Evolutionary conservation across 2,888 invertebrate genomes (phyloP).

Genomic region (Drosophila cracens): DNA sequence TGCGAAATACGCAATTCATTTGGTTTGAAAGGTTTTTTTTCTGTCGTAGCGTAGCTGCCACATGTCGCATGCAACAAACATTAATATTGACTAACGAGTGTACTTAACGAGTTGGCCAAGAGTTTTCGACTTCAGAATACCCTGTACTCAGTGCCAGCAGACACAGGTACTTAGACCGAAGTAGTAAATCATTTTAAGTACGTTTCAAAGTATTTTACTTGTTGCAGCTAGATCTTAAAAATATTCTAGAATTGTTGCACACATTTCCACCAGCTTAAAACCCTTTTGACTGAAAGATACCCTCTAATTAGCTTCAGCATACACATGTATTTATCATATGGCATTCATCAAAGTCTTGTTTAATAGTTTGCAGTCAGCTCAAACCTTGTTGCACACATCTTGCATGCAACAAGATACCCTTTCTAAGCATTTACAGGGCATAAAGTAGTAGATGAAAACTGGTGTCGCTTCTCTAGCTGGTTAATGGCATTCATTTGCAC

Average conservation of each 20-base stretch:
- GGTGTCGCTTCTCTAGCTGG: conserved; percentile 18
- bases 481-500: conserved; percentile 68
- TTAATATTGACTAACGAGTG: conserved; percentile 56
- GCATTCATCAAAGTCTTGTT: neutral
- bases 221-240: neutral
- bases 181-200: rapidly evolving
- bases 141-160: neutral
- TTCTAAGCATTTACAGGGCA: neutral
- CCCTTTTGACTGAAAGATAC: neutral
- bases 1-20: conserved; percentile 49
- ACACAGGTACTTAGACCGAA: neutral
- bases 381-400: neutral
- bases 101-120: neutral
- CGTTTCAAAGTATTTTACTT: neutral
- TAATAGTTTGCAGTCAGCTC: neutral
- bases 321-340: neutral
- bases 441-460: conserved; percentile 65
- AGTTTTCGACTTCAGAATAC: neutral
- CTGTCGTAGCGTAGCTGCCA: conserved; percentile 43
- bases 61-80: conserved; percentile 73
- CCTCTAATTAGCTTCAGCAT: neutral
- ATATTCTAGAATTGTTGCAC: rapidly evolving
- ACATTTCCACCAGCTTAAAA: neutral
- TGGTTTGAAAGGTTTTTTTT: conserved; percentile 35
- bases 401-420: neutral